Percentiles rank a stretch among this genome's conserved stretches.
Conservation (phyloP, 1,140 invertebrate genomes). For the Dermatophagoides farinae region DNA sequence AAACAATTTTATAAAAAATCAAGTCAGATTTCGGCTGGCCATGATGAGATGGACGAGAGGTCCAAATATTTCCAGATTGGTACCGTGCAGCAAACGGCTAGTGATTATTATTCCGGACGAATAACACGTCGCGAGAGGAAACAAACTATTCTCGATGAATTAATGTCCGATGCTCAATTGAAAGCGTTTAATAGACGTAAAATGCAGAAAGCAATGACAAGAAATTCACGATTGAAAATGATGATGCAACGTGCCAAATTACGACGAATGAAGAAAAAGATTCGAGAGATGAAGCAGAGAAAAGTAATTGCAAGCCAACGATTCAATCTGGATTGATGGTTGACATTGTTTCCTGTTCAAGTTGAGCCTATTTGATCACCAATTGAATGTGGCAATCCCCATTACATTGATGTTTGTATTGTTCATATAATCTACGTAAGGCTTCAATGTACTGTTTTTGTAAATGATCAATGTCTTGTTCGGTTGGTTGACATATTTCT, state of each 20-base stretch:
- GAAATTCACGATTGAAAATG: background rate
- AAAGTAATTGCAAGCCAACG: too few species aligned
- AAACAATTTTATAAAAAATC: conserved; percentile 86
- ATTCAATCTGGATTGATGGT: too few species aligned
- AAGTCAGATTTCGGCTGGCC: conserved; percentile 30
- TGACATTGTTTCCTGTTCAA: too few species aligned
- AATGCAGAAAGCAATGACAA: background rate
- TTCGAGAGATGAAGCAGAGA: background rate
- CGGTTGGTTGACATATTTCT: too few species aligned
- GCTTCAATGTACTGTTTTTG: too few species aligned
- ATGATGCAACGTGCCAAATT: background rate
- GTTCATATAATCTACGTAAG: too few species aligned
- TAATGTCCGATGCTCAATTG: conserved; percentile 68
- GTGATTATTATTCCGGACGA: conserved; percentile 39
- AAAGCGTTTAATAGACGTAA: conserved; percentile 36
- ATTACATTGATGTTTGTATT: too few species aligned
- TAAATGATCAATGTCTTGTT: too few species aligned
- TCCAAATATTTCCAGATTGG: conserved; percentile 65
- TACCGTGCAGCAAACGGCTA: conserved; percentile 31
- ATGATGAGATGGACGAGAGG: conserved; percentile 13
- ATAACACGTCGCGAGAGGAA: conserved; percentile 69
- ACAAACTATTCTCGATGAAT: conserved; percentile 68
- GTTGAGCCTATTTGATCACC: too few species aligned
- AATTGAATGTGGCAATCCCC: too few species aligned
- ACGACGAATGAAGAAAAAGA: background rate